These are phyloP conservation scores for Smutsia temminckii DNA, from an alignment of 2,797 vertebrate genomes.

Conservation along the genomic window DNA sequence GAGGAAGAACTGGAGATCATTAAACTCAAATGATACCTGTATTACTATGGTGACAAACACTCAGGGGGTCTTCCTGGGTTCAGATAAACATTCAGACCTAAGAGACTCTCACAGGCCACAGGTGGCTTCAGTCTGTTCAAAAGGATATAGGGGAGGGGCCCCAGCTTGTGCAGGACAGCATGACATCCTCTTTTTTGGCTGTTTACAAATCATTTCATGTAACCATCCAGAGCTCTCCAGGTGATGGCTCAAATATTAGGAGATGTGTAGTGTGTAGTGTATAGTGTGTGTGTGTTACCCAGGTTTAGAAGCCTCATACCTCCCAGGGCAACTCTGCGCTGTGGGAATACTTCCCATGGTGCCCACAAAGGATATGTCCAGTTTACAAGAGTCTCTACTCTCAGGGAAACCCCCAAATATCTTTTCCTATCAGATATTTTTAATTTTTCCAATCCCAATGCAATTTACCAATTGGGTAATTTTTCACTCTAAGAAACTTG, in stretches of 20 bases:
- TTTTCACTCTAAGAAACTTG: not conserved
- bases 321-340: not conserved
- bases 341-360: not conserved
- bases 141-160: not conserved
- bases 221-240: not conserved
- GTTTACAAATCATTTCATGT: not conserved
- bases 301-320: not conserved
- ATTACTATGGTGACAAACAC: slow-evolving; percentile 21
- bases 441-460: not conserved
- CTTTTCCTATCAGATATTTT: not conserved
- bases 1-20: slow-evolving; percentile 52
- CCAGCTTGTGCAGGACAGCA: not conserved
- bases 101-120: not conserved
- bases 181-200: not conserved
- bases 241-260: not conserved
- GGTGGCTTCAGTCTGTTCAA: not conserved
- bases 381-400: not conserved
- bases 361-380: not conserved
- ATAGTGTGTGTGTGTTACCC: not conserved
- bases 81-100: slow-evolving; percentile 7
- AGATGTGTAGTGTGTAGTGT: not conserved
- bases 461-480: not conserved
- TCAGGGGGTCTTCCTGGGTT: not conserved
- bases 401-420: not conserved
- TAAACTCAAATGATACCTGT: slow-evolving; percentile 42